Conservation (phyloP, 1,140 invertebrate species). For the Drosophila sturtevanti region DNA sequence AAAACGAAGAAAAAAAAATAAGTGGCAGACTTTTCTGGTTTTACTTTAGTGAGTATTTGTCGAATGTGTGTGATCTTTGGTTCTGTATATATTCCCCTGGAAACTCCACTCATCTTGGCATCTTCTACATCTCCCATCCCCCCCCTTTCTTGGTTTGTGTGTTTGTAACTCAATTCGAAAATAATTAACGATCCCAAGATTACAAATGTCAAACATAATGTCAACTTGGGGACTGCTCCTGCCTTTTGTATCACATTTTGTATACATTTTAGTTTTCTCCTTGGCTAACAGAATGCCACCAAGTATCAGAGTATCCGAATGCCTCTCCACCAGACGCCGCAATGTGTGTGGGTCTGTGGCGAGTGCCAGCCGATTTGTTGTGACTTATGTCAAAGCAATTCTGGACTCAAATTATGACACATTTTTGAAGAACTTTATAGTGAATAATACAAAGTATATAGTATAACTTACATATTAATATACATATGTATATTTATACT, state of each 20-base stretch:
- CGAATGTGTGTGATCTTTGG: constrained; percentile 64
- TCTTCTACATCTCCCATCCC: neutral
- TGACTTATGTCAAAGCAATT: constrained; percentile 79
- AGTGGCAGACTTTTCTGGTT: neutral
- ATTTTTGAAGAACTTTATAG: constrained; percentile 1
- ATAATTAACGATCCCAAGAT: constrained; percentile 82
- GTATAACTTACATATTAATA: neutral
- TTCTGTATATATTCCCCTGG: constrained; percentile 12
- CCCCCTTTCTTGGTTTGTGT: neutral
- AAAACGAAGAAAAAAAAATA: constrained; percentile 2
- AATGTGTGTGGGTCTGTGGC: constrained; percentile 64
- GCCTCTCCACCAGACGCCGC: constrained; percentile 38
- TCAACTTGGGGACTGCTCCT: constrained; percentile 55
- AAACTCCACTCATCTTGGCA: constrained; percentile 4
- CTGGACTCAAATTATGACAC: constrained; percentile 25
- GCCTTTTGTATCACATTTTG: constrained; percentile 49
- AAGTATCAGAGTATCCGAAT: constrained; percentile 49
- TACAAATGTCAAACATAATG: constrained; percentile 83
- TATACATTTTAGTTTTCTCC: constrained; percentile 14
- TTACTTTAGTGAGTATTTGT: constrained; percentile 50
- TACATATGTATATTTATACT: too few relatives aligned
- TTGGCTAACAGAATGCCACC: constrained; percentile 61
- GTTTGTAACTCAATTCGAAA: constrained; percentile 80
- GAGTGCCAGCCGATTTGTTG: constrained; percentile 77
- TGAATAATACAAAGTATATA: neutral